Percentiles rank a stretch among this genome's conserved stretches.
Evolutionary conservation across 2,888 invertebrate species (phyloP).

Genomic region (Leucoptera coffeella): DNA sequence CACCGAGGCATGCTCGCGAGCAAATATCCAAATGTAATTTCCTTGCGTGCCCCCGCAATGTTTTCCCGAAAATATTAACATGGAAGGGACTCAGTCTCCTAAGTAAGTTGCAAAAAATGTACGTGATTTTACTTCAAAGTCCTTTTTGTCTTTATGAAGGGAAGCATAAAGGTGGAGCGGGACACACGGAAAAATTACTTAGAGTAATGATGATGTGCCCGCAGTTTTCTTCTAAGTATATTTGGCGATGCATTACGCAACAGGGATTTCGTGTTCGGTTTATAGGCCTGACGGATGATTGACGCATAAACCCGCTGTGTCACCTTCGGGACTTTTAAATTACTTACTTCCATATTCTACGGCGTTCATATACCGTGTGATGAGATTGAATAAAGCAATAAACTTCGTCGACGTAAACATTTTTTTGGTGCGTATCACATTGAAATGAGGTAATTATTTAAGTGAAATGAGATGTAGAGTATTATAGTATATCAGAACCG

Average conservation of each 20-base stretch:
- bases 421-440: too few relatives aligned
- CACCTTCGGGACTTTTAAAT: too few relatives aligned
- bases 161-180: constrained; percentile 49
- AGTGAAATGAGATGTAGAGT: too few relatives aligned
- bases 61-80: constrained; percentile 53
- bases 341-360: too few relatives aligned
- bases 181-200: constrained; percentile 50
- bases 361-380: too few relatives aligned
- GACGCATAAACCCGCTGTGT: too few relatives aligned
- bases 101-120: constrained; percentile 56
- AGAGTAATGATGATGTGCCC: constrained; percentile 49
- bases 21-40: constrained; percentile 55
- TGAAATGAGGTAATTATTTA: too few relatives aligned
- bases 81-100: constrained; percentile 50
- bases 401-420: too few relatives aligned
- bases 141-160: constrained; percentile 52
- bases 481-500: too few relatives aligned
- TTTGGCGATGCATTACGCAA: constrained; percentile 32
- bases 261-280: constrained; percentile 19
- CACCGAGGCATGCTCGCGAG: constrained; percentile 42
- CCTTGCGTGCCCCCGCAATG: constrained; percentile 53
- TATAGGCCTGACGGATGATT: too few relatives aligned
- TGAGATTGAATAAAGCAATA: too few relatives aligned
- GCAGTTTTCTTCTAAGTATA: constrained; percentile 40
- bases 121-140: constrained; percentile 55